Conservation (phyloP, 2,888 invertebrate genomes). For the Polydrusus pterygomalis region DNA sequence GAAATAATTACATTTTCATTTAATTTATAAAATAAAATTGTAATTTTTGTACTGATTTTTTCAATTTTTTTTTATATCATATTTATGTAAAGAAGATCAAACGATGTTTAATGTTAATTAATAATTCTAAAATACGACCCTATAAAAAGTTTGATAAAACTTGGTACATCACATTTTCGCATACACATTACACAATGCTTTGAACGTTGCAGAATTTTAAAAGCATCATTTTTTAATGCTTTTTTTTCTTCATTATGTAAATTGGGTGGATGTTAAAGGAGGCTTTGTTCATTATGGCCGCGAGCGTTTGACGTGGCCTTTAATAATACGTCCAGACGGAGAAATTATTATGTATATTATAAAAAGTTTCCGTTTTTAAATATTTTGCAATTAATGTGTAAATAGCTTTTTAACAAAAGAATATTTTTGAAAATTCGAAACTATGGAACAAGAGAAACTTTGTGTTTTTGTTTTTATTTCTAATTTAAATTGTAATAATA, state of each 20-base stretch:
- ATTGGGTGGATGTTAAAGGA: conserved; percentile 24
- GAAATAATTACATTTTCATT: too few relatives aligned
- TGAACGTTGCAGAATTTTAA: background rate
- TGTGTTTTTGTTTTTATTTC: too few relatives aligned
- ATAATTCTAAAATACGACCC: too few relatives aligned
- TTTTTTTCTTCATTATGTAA: conserved; percentile 33
- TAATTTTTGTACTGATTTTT: too few relatives aligned
- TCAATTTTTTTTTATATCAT: too few relatives aligned
- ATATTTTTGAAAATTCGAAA: background rate
- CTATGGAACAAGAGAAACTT: too few relatives aligned
- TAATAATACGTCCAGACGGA: background rate
- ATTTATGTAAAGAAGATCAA: too few relatives aligned
- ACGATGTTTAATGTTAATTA: too few relatives aligned
- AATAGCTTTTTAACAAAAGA: background rate
- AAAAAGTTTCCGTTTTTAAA: background rate
- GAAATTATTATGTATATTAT: conserved; percentile 1
- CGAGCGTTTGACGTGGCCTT: conserved; percentile 16
- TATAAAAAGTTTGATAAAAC: background rate
- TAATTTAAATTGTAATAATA: too few relatives aligned
- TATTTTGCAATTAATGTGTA: background rate
- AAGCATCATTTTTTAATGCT: conserved; percentile 1
- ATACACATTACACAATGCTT: background rate
- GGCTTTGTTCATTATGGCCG: conserved; percentile 32
- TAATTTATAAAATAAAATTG: too few relatives aligned
- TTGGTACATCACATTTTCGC: background rate